A percentile compares a stretch with the other conserved stretches of the same genome.
Conservation (phyloP, 2,113 vertebrate genomes). For the Phylloscopus trochiloides region DNA sequence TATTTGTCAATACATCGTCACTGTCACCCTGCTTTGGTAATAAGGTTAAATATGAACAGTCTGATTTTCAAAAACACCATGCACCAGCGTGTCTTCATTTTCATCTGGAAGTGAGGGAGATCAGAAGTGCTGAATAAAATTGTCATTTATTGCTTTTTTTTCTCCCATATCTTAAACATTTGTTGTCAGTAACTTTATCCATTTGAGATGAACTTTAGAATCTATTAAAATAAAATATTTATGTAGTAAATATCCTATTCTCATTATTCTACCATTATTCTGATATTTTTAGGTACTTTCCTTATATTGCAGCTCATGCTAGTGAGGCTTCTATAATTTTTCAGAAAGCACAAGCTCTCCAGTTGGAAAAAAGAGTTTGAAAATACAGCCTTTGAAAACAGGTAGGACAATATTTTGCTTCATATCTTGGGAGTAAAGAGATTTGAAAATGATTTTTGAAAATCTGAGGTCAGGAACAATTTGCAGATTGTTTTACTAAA, state of each 20-base stretch:
- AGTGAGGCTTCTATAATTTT: background rate
- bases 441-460: background rate
- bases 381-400: background rate
- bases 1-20: constrained; percentile 39
- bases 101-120: background rate
- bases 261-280: background rate
- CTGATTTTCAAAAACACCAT: background rate
- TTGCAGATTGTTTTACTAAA: constrained; percentile 45
- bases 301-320: background rate
- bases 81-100: background rate
- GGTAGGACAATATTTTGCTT: background rate
- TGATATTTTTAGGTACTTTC: background rate
- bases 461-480: constrained; percentile 38
- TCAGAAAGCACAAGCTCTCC: background rate
- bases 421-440: background rate
- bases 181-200: background rate
- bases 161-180: background rate
- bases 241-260: background rate
- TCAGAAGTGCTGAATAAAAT: background rate
- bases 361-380: background rate
- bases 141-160: background rate
- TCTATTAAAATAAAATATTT: background rate
- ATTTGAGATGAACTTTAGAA: background rate
- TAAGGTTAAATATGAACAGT: background rate
- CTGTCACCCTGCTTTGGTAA: constrained; percentile 17